phyloP scores from a whole-genome alignment of 2,888 invertebrate species.

The Malthinus flaveolus region DNA sequence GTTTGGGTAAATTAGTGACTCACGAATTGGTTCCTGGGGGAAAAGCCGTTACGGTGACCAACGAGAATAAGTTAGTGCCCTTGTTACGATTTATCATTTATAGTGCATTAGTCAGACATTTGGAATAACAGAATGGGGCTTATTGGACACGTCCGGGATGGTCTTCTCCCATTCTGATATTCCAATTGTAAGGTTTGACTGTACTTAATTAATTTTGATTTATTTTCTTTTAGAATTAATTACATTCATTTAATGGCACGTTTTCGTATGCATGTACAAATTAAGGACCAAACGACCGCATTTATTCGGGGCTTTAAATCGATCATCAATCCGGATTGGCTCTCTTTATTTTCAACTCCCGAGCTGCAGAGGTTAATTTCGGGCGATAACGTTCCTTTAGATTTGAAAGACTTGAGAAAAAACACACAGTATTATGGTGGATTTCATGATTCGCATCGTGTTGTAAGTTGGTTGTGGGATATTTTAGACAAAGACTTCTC shows the following conservation, averaged over 20 bases:
- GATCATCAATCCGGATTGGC: constrained; percentile 93
- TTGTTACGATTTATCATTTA: no score
- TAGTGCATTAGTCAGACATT: no score
- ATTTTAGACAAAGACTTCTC: constrained; percentile 93
- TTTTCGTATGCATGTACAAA: constrained; percentile 97
- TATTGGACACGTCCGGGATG: no score
- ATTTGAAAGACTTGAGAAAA: constrained; percentile 81
- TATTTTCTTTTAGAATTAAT: constrained; percentile 71
- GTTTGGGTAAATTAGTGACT: constrained; percentile 90
- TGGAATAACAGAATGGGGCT: no score
- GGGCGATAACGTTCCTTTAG: constrained; percentile 92
- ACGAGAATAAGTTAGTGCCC: constrained; percentile 83
- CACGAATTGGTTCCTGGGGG: constrained; percentile 97
- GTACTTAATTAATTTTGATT: not conserved
- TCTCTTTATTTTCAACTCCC: constrained; percentile 91
- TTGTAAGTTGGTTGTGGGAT: constrained; percentile 99
- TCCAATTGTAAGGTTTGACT: no score
- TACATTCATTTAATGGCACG: constrained; percentile 99
- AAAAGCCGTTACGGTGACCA: constrained; percentile 87
- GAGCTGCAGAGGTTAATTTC: constrained; percentile 95
- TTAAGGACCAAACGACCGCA: constrained; percentile 94
- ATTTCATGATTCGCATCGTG: constrained; percentile 96
- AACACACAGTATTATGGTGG: constrained; percentile 99
- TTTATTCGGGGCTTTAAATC: constrained; percentile 96
- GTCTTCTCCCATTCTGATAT: no score